Conservation (phyloP, 2,888 invertebrate species). For the Lydus trimaculatus region DNA sequence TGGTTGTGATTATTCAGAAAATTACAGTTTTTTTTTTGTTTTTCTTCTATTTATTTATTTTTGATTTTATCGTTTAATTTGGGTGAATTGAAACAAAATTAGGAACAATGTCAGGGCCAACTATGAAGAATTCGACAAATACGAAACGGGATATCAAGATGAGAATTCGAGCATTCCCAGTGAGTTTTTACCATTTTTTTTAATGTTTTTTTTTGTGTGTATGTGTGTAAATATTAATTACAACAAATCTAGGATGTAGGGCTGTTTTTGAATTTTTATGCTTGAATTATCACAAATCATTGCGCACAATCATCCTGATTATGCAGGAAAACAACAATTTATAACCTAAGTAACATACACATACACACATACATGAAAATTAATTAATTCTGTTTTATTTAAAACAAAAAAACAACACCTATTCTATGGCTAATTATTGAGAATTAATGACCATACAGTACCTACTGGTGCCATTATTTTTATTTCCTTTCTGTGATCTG, state of each 20-base stretch:
- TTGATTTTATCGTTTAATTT: slow-evolving; percentile 12
- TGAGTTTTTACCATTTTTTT: too few relatives aligned
- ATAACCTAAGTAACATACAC: background rate
- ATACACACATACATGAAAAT: too few relatives aligned
- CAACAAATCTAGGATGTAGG: too few relatives aligned
- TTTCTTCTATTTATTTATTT: too few relatives aligned
- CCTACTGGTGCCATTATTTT: background rate
- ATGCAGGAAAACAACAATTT: slow-evolving; percentile 10
- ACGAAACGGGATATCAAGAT: slow-evolving; percentile 95
- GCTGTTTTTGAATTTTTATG: background rate
- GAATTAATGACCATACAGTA: too few relatives aligned
- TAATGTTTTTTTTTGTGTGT: background rate
- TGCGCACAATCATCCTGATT: slow-evolving; percentile 10
- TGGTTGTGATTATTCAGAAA: slow-evolving; percentile 35
- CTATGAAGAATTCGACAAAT: slow-evolving; percentile 77
- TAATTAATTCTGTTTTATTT: background rate
- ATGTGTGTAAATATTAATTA: background rate
- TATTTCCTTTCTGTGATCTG: too few relatives aligned
- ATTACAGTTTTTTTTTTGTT: background rate
- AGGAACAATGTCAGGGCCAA: slow-evolving; percentile 55
- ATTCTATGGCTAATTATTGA: too few relatives aligned
- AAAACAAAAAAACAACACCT: too few relatives aligned
- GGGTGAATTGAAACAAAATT: slow-evolving; percentile 44
- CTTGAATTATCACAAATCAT: slow-evolving; percentile 9
- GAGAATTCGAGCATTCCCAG: slow-evolving; percentile 98